Evolutionary conservation across 2,888 invertebrate genomes (phyloP), one percentile per base, ranked within the genome.

Genomic region (Buathra laborator): DNA sequence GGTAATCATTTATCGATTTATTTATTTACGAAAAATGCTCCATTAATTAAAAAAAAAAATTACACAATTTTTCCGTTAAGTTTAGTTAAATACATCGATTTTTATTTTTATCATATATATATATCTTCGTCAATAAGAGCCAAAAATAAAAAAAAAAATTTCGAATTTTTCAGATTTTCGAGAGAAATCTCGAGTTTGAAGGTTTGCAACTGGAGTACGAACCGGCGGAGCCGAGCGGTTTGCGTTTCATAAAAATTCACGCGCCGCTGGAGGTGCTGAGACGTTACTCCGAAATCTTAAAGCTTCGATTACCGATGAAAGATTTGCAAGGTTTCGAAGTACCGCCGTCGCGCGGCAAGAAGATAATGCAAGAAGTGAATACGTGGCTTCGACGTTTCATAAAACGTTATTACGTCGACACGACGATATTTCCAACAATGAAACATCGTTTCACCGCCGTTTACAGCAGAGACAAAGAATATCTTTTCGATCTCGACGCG

Each of bases 251-350:
- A 86, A 99, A 99, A 96, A 96, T 99, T 83, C 98, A 98, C 94
- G 97, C 98, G 0, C 98, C 99, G 0, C 94, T 96, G 88, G 96
- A 97, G 91, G 98, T 99, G 6, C 94, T 99, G 72, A 95, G 97
- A 88, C 95, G 98, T 89, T 99, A 99, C 94, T 96, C 98, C 84
- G 99, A 99, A 94, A 97, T 98, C 90, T 95, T 99, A 89, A 98
- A 99, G 93, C 95, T 99, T 32, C 95, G 98, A 92, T 97, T 99
- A 97, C 98, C 99, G 3, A 99, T 99, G 98, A 98, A 97, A 95
- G 97, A 97, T 95, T 96, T 97, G 92, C 95, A 96, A 88, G 96
- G 96, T 3, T 93, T 96, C 75, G 95, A 95, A 88, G 95, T 96
- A 86, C 95, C 96, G 0, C 95, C 96, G 78, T 95, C 95, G 48